phyloP scores from a whole-genome alignment of 2,797 vertebrate genomes.

The Tadarida brasiliensis region DNA sequence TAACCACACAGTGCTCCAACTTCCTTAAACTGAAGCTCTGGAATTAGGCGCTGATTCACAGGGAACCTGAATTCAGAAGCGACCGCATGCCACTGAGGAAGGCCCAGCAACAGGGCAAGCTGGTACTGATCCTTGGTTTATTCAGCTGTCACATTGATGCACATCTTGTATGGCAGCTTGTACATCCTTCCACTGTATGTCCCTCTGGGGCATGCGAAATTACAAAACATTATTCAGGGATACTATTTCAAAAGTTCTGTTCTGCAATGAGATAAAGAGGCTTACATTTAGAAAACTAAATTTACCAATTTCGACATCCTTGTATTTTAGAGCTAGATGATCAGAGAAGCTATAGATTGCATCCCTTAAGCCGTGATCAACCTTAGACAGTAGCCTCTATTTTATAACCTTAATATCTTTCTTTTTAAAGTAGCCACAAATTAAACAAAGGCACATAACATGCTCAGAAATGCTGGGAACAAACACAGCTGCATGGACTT shows the following conservation, averaged over 20 bases:
- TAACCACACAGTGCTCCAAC: neutral
- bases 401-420: neutral
- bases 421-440: neutral
- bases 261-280: neutral
- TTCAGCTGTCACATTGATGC: neutral
- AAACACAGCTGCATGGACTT: neutral
- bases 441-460: neutral
- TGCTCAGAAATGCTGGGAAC: neutral
- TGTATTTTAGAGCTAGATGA: slow-evolving; percentile 7
- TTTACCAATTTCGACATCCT: neutral
- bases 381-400: neutral
- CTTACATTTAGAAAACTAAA: neutral
- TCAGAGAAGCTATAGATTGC: neutral
- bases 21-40: neutral
- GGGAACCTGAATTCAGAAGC: slow-evolving; percentile 15
- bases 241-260: neutral
- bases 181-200: neutral
- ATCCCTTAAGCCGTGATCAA: neutral
- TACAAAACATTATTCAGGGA: neutral
- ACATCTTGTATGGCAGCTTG: neutral
- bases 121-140: neutral
- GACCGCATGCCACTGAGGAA: neutral
- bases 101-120: neutral
- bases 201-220: neutral
- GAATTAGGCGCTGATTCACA: neutral